Conservation (phyloP, 2,888 invertebrate genomes). For the Neria commutata region DNA sequence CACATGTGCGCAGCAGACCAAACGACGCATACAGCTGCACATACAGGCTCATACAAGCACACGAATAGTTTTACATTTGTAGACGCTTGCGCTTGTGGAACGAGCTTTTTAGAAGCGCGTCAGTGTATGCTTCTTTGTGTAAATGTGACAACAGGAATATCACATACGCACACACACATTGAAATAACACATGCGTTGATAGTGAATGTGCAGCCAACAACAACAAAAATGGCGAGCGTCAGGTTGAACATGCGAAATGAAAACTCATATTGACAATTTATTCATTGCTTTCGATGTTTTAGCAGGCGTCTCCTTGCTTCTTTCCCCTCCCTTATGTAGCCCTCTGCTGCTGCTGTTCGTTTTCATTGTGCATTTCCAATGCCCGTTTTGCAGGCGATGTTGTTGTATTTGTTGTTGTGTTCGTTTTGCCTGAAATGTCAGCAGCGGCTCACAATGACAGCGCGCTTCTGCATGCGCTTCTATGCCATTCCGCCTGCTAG, state of each 20-base stretch:
- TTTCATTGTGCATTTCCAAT: constrained; percentile 32
- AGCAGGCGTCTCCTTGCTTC: constrained; percentile 35
- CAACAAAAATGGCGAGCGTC: not conserved
- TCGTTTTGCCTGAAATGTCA: not conserved
- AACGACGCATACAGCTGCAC: not conserved
- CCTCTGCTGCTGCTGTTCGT: constrained; percentile 8
- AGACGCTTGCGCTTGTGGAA: constrained; percentile 7
- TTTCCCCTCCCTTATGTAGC: constrained; percentile 22
- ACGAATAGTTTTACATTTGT: not conserved
- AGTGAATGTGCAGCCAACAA: no score
- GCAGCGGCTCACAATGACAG: not conserved
- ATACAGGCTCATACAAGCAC: not conserved
- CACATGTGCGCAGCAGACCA: not conserved
- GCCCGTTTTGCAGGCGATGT: constrained; percentile 18
- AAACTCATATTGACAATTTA: constrained; percentile 49
- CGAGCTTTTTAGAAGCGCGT: not conserved
- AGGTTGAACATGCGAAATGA: constrained; percentile 30
- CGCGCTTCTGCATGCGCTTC: not conserved
- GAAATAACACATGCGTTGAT: no score
- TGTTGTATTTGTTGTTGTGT: not conserved
- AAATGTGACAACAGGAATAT: not conserved
- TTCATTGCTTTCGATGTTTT: constrained; percentile 37
- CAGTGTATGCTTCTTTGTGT: not conserved
- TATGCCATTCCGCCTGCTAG: not conserved
- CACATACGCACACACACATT: not conserved